Percentiles rank a stretch among this genome's conserved stretches.
phyloP scores from a whole-genome alignment of 2,888 invertebrate species.

The Troilus luridus region DNA sequence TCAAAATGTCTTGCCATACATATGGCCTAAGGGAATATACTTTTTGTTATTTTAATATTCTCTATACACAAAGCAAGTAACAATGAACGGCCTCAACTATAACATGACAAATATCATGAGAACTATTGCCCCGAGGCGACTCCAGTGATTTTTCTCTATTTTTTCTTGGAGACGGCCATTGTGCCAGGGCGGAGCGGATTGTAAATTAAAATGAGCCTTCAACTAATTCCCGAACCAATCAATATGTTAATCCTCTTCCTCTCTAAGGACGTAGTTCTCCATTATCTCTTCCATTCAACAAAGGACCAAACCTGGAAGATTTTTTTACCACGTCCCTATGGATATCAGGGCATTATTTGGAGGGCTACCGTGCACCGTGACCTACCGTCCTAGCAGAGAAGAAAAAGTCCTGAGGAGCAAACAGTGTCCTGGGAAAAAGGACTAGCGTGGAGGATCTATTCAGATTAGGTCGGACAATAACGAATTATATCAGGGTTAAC shows the following conservation, averaged over 20 bases:
- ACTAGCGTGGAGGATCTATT: conserved; percentile 1
- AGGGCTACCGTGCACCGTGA: conserved; percentile 6
- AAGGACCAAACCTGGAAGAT: not conserved
- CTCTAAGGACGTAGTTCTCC: not conserved
- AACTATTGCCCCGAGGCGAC: not conserved
- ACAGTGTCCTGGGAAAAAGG: conserved; percentile 39
- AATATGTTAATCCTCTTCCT: conserved; percentile 45
- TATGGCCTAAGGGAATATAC: not conserved
- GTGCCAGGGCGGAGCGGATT: conserved; percentile 42
- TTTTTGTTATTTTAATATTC: not conserved
- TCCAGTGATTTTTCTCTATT: not conserved
- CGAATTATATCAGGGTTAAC: conserved; percentile 17
- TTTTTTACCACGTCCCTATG: not conserved
- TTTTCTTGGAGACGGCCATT: not conserved
- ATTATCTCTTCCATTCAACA: not conserved
- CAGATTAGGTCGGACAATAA: conserved; percentile 23
- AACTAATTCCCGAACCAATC: conserved; percentile 54
- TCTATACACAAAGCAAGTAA: not conserved
- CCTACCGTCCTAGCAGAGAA: not conserved
- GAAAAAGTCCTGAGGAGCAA: not conserved
- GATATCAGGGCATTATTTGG: conserved; percentile 27
- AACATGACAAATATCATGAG: conserved; percentile 19
- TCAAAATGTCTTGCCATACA: too few relatives aligned
- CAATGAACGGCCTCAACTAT: not conserved
- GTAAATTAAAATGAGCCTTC: conserved; percentile 51